Evolutionary conservation across 2,888 invertebrate species (phyloP), one percentile per base, ranked within the genome.

Genomic region (Hydroisotoma schaefferi): DNA sequence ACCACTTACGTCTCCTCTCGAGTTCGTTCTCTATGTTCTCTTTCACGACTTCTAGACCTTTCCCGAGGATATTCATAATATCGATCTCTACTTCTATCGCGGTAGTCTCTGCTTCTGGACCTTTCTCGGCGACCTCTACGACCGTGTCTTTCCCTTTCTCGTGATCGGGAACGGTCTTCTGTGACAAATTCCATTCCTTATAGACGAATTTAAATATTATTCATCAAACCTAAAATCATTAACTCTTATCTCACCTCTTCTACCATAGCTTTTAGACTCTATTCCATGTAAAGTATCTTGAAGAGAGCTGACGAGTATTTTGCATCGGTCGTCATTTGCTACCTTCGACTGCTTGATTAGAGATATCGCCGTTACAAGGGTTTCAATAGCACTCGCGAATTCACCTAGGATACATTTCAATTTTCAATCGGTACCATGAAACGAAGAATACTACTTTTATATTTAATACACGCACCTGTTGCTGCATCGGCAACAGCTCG

Each of bases 281-380:
- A 99, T 94, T 51, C 97, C 97, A 77, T 94, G 89, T 40, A 99
- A 80, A 1, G 98, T 98, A 76, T 99, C 98, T 79, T 95, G 93
- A 2, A 99, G 82, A 0, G 95, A 94, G 73, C 92, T 94, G 70
- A 99, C 94, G 57, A 99, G 80, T 73, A 98, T 97, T 80, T 97
- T 95, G 81, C 99, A 99, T 43, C 99, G 85, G 76, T 99, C 99
- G 78, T 99, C 98, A 73, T 87, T 87, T 0, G 94, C 90, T 47
- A 94, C 90, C 80, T 94, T 92, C 57, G 97, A 97, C 81, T 98
- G 97, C 77, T 97, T 97, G 73, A 99, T 99, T 59, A 99, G 82
- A 8, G 97, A 95, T 74, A 99, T 97, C 6, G 99, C 99, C 0
- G 99, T 99, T 61, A 97, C 94, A 67, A 99, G 82, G 2, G 99